Base-by-base conservation (phyloP, 1,140 invertebrate genomes). In the Lutraria rhynchaena region DNA sequence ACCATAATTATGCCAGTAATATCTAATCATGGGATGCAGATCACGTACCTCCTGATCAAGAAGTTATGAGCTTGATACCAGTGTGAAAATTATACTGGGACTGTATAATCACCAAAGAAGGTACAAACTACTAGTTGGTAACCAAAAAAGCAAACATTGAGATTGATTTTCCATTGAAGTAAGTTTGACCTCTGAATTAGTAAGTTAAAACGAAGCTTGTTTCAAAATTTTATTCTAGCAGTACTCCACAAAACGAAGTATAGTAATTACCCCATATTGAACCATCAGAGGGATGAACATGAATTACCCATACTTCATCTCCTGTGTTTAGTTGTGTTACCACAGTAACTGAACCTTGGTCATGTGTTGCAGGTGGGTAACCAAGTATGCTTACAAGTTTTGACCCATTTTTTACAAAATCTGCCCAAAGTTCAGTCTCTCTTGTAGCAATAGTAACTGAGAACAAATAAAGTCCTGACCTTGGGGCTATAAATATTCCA, bases 271-370 rank as follows among this genome's bases (percentile, higher is more conserved):
- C 70, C 7, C 15, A 74, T 9, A 74, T 53, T 13, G 31, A 35
- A 22, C 53, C 70, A 41, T 58, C 70, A 17, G 31, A 9, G 1
- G 70, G 70, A 37, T 15, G n/a, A 1, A 7, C 27, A 24, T 58
- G 70, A 17, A 1, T 31, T 5, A 76, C 73, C 57, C 60, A 76
- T 9, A 76, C 73, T 61, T 76, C 73, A 49, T 76, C 73, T 13
- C 73, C 73, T n/a, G 73, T 7, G 7, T 76, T 46, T 31, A 76
- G 29, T 31, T 76, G 35, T 17, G 58, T 63, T 15, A 76, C 33
- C 29, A 76, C 22, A 24, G 73, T 76, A 44, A 37, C 73, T 9
- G 73, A 76, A 17, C 73, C 73, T 63, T 76, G 73, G 41, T 76
- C 58, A 33, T 35, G 57, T 1, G 22, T 35, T n/a, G 24, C 33